Conservation (phyloP, 2,888 invertebrate species). For the Ganaspis brasiliensis region DNA sequence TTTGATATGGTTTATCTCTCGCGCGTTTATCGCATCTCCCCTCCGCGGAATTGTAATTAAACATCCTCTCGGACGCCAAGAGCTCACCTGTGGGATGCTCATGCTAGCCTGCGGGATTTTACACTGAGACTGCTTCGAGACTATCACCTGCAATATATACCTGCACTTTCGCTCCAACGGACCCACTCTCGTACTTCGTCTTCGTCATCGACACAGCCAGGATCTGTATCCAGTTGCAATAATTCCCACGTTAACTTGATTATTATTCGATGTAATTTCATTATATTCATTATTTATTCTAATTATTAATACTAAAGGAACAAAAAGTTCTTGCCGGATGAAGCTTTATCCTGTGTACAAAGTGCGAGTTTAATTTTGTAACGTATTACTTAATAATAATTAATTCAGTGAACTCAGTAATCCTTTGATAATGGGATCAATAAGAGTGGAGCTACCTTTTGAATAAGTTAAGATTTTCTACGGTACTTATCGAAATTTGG, state of each 20-base stretch:
- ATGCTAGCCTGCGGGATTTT: conserved; percentile 74
- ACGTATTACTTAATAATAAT: too few relatives aligned
- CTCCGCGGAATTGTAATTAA: conserved; percentile 38
- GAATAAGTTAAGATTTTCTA: too few relatives aligned
- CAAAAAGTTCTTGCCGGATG: not conserved
- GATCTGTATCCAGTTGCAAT: conserved; percentile 54
- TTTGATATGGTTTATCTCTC: conserved; percentile 19
- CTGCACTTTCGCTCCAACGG: conserved; percentile 75
- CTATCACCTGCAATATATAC: conserved; percentile 78
- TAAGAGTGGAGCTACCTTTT: too few relatives aligned
- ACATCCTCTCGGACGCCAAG: conserved; percentile 52
- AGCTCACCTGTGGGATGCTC: conserved; percentile 76
- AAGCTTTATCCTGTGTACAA: not conserved
- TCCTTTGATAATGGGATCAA: too few relatives aligned
- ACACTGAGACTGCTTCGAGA: conserved; percentile 74
- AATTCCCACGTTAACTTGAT: conserved; percentile 66
- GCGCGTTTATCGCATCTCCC: conserved; percentile 39
- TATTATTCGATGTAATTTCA: conserved; percentile 57
- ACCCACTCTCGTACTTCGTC: conserved; percentile 70
- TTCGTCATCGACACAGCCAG: conserved; percentile 48
- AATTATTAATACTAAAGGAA: not conserved
- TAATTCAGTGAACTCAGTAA: too few relatives aligned
- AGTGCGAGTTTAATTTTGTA: not conserved
- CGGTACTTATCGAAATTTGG: too few relatives aligned
- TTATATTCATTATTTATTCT: conserved; percentile 1